Percentiles rank a stretch among this genome's conserved stretches.
phyloP scores from a whole-genome alignment of 2,888 invertebrate genomes.

The Scrobipalpa atriplicella region DNA sequence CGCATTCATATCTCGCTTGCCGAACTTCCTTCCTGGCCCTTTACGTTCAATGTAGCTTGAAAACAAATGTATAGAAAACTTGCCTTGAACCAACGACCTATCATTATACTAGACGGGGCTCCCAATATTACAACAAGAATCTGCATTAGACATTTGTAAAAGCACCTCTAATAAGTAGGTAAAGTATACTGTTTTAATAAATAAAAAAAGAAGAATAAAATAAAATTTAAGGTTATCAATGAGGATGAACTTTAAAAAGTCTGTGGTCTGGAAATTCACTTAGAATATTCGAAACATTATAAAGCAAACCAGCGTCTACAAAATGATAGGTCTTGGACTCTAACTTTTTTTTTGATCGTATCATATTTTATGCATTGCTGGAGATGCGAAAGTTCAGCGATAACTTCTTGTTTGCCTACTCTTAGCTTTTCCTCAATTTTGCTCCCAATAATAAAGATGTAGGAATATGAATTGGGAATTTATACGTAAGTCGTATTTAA shows the following conservation, averaged over 20 bases:
- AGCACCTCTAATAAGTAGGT: too few relatives aligned
- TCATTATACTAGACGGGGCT: too few relatives aligned
- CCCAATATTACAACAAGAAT: too few relatives aligned
- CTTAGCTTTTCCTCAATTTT: constrained; percentile 12
- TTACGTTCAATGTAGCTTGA: constrained; percentile 21
- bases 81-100: too few relatives aligned
- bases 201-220: too few relatives aligned
- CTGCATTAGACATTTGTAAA: too few relatives aligned
- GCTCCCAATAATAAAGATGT: constrained; percentile 16
- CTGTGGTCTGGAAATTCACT: too few relatives aligned
- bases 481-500: constrained; percentile 2
- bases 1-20: constrained; percentile 20
- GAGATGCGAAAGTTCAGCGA: constrained; percentile 1
- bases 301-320: too few relatives aligned
- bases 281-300: too few relatives aligned
- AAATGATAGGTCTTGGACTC: neutral
- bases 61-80: neutral
- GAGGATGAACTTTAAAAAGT: too few relatives aligned
- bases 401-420: constrained; percentile 15
- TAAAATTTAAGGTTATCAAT: too few relatives aligned
- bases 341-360: constrained; percentile 18
- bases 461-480: constrained; percentile 11
- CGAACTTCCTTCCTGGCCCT: constrained; percentile 8
- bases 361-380: constrained; percentile 26
- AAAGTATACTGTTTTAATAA: too few relatives aligned